These are phyloP conservation scores for Cantharis flavilabris DNA, from an alignment of 2,888 invertebrate genomes.

Conservation along the genomic window DNA sequence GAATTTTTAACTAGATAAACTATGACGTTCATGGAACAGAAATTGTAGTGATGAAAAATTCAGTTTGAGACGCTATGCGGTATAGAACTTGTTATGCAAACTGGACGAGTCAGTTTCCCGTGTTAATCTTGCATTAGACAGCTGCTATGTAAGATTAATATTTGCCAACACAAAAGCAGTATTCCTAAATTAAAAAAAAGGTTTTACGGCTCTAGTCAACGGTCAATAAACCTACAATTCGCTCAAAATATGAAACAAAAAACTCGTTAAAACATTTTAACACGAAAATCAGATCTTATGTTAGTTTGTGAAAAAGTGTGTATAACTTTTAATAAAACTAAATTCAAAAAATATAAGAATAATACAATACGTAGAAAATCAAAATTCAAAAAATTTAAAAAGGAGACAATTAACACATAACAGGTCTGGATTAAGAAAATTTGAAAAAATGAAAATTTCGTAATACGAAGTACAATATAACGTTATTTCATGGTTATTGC, in stretches of 20 bases:
- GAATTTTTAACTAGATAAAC: conserved; percentile 33
- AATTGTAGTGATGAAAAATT: conserved; percentile 32
- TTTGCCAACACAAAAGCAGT: conserved; percentile 18
- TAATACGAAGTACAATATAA: too few relatives aligned
- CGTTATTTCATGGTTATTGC: too few relatives aligned
- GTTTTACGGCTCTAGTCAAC: conserved; percentile 12
- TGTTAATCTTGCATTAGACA: conserved; percentile 29
- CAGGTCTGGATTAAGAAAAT: too few relatives aligned
- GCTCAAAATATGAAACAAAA: background rate
- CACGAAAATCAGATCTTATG: background rate
- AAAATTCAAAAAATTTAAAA: too few relatives aligned
- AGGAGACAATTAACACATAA: too few relatives aligned
- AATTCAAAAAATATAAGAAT: too few relatives aligned
- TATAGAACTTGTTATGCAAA: conserved; percentile 32
- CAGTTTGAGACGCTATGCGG: conserved; percentile 31
- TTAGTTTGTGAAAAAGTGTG: background rate
- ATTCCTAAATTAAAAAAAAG: conserved; percentile 16
- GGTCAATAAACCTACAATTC: conserved; percentile 2
- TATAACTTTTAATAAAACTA: background rate
- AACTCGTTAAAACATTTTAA: background rate
- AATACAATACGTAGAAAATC: too few relatives aligned
- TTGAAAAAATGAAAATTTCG: too few relatives aligned
- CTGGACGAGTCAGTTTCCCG: conserved; percentile 31
- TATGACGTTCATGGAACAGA: conserved; percentile 30
- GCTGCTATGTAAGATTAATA: conserved; percentile 29